Evolutionary conservation across 2,888 invertebrate species (phyloP), one percentile per base, ranked within the genome.

Genomic region (Lasius platythorax): DNA sequence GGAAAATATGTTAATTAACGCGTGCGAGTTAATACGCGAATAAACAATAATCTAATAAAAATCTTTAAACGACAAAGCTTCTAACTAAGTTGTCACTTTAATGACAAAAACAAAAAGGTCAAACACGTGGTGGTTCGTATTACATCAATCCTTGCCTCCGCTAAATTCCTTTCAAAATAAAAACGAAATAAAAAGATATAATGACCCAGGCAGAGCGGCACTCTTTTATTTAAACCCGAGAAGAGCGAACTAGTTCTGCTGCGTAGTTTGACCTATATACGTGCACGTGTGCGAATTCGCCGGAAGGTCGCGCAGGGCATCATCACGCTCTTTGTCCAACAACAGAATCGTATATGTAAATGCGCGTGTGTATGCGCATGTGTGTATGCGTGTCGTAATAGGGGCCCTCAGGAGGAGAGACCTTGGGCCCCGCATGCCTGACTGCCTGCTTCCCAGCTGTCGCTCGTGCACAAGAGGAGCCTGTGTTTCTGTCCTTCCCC

Each of bases 251-350:
- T 88, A 89, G 88, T 83, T 84, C 66, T 64, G 50, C 72, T 76
- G 87, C 87, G 88, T 88, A 88, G 90, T 88, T 91, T 91, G 92
- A 92, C 92, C 92, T 89, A 92, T 89, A 91, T 91, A 89, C 28
- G 58, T 61, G 85, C 90, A 89, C 86, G 88, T 89, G 87, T 89
- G 87, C 85, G 88, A 87, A 90, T 90, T 86, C 75, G 84, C 90
- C 84, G 81, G 89, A 90, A 90, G 90, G 89, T 90, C 90, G 84
- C 67, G 58, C 84, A 67, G 83, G 68, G 86, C 86, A 85, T 70
- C 67, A 79, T 83, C 81, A 83, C 84, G 84, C 73, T 85, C 85
- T 86, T 86, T 86, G 79, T 85, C 85, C 85, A 30, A 30, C 84
- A 53, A 28, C 85, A 64, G 86, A 79, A 85, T 76, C 81, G 85